phyloP scores from a whole-genome alignment of 2,113 vertebrate species.

The Aphyosemion australe region DNA sequence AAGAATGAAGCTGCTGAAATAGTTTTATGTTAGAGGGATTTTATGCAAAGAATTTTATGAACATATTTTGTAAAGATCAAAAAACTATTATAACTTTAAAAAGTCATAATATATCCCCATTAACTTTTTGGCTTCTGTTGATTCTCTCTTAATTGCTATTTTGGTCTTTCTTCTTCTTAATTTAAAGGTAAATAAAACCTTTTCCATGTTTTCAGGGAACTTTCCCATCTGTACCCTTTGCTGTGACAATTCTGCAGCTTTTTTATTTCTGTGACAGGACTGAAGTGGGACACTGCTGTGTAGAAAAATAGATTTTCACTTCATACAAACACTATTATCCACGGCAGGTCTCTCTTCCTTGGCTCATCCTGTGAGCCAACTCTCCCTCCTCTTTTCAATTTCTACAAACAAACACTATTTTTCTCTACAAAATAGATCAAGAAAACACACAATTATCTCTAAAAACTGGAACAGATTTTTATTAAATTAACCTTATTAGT shows the following conservation, averaged over 20 bases:
- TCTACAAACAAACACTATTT: conserved; percentile 67
- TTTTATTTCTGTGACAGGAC: conserved; percentile 47
- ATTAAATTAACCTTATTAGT: conserved; percentile 99
- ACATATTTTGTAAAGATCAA: too few relatives aligned
- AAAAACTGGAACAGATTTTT: conserved; percentile 99
- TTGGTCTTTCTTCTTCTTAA: neutral
- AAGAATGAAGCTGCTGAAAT: too few relatives aligned
- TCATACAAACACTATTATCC: conserved; percentile 73
- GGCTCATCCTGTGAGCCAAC: conserved; percentile 37
- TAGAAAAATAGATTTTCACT: conserved; percentile 71
- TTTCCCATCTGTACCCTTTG: conserved; percentile 20
- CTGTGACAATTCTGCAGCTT: conserved; percentile 1
- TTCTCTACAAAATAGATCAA: conserved; percentile 85
- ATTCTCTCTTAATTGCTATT: neutral
- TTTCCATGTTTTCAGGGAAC: neutral
- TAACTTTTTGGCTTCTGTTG: too few relatives aligned
- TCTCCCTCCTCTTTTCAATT: conserved; percentile 51
- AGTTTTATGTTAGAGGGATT: too few relatives aligned
- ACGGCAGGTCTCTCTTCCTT: conserved; percentile 64
- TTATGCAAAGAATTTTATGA: too few relatives aligned
- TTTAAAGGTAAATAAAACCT: conserved; percentile 1
- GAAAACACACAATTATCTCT: conserved; percentile 99
- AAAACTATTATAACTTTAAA: too few relatives aligned
- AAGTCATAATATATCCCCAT: too few relatives aligned
- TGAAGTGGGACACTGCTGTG: conserved; percentile 61